Evolutionary conservation across 1,140 invertebrate species (phyloP), one percentile per base, ranked within the genome.

Genomic region (Macrobrachium nipponense): DNA sequence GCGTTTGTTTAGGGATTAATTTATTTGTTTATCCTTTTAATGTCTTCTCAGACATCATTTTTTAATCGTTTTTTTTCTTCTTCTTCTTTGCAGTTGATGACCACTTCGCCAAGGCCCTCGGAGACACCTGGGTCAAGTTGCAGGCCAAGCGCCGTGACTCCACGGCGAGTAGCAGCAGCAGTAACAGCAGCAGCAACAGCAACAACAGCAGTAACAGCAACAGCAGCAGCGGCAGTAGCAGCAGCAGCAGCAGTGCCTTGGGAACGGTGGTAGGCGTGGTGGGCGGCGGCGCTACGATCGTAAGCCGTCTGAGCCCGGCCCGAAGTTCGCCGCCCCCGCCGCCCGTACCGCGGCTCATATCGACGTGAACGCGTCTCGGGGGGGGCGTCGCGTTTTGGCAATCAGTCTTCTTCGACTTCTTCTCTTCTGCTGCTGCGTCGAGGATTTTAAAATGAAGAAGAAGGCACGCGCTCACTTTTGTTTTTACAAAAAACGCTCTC

Each of bases 91-190:
- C 94, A 90, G 96, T 99, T 20, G 98, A 99, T 92, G 98, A 98
- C 91, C 97, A 99, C 90, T 98, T 98, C 92, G 96, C 97, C 17
- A 98, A 98, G 93, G 97, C 98, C 4, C 92, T 98, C 8, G 97
- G 97, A 1, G 96, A 98, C 87, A 98, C 96, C 0, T 99, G 97
- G 97, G 93, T 95, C 83, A 95, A 96, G 91, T 93, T 99, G 43
- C 92, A 92, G 85, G 91, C 91, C 10, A 59, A 86, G 78, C 78
- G 85, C 23, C 58, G 73, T 17, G 85, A 86, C n/a, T 36, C 27
- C 20, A 62, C 77, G 60, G 66, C 75, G 64, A 66, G 36, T 64
- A 80, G 23, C 66, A 72, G 61, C 80, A 70, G 51, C 60, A 43
- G 18, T 18, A 59, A 20, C 76, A 78, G 44, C 64, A 58, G 6